Base-by-base conservation (phyloP, 2,888 invertebrate genomes). In the Mesorhabditis belari region DNA sequence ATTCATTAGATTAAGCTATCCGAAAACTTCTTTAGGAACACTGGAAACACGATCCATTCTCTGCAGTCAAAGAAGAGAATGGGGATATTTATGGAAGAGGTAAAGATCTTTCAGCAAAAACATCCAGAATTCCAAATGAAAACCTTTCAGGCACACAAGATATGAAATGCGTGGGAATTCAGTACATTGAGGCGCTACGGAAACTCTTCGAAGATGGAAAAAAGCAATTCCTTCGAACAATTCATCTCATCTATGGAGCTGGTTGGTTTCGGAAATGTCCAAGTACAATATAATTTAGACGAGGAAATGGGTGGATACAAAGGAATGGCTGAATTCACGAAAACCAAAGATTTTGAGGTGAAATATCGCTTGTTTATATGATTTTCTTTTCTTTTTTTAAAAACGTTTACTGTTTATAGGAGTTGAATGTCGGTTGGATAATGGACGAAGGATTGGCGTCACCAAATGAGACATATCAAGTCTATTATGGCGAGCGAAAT, bases 11-110 rank as follows among this genome's bases (percentile, higher is more conserved):
- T n/a, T n/a, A n/a, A n/a, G n/a, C n/a, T n/a, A n/a, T n/a, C n/a
- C n/a, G n/a, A n/a, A n/a, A n/a, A n/a, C n/a, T 23, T 55, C 5
- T 83, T 26, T 76, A 90, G 90, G 89, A 92, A 35, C 88, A 89
- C 77, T 94, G 94, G 94, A 89, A 87, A 0, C 86, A 90, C 80
- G 88, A 89, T 25, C 93, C 94, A 4, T 94, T 94, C 81, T 87
- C 86, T 69, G 94, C 89, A 0, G 87, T 89, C 61, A 89, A 92
- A 77, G 90, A 90, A 77, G 86, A 87, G 2, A 85, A 89, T 62
- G 92, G 92, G 1, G 88, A 91, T 76, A 92, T 92, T 71, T 91
- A 86, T 82, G 92, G 89, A 0, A 86, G 92, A 54, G 92, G 92
- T 12, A 85, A 90, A 21, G 63, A 74, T 28, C 58, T 58, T 9